Percentiles rank a stretch among this genome's conserved stretches.
Conservation (phyloP, 2,113 vertebrate species). For the Tichodroma muraria region DNA sequence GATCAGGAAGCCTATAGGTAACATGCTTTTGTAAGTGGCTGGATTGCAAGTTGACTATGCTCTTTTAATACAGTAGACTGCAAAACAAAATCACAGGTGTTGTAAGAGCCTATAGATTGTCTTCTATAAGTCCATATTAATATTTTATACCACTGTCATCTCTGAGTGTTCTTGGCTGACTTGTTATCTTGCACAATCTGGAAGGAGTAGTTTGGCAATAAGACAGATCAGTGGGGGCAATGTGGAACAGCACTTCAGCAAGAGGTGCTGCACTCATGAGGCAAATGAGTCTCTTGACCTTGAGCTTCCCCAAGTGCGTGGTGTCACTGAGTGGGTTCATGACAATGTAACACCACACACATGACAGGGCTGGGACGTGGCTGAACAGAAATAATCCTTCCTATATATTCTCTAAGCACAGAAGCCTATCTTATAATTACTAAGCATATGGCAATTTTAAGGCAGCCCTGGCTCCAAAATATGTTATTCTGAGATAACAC, state of each 20-base stretch:
- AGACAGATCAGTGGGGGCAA: background rate
- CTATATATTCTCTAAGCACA: background rate
- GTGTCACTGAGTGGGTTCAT: background rate
- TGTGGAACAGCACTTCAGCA: background rate
- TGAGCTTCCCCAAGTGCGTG: background rate
- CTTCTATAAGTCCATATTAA: conserved; percentile 11
- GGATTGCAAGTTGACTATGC: background rate
- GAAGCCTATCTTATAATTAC: background rate
- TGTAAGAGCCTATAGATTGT: background rate
- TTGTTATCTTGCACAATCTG: background rate
- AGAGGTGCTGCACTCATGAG: background rate
- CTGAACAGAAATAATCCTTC: background rate
- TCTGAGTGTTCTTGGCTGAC: background rate
- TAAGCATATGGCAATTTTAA: background rate
- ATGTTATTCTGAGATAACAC: conserved; percentile 29
- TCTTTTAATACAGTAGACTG: background rate
- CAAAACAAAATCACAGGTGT: conserved; percentile 27
- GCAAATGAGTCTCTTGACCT: conserved; percentile 50
- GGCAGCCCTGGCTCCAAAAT: background rate
- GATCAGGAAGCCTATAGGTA: background rate
- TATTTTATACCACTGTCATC: conserved; percentile 53
- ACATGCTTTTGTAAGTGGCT: background rate
- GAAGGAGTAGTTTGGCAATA: background rate
- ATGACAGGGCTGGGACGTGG: background rate
- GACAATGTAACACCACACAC: background rate